These are phyloP conservation scores for Scomber colias DNA, from an alignment of 2,113 vertebrate species.

Conservation along the genomic window DNA sequence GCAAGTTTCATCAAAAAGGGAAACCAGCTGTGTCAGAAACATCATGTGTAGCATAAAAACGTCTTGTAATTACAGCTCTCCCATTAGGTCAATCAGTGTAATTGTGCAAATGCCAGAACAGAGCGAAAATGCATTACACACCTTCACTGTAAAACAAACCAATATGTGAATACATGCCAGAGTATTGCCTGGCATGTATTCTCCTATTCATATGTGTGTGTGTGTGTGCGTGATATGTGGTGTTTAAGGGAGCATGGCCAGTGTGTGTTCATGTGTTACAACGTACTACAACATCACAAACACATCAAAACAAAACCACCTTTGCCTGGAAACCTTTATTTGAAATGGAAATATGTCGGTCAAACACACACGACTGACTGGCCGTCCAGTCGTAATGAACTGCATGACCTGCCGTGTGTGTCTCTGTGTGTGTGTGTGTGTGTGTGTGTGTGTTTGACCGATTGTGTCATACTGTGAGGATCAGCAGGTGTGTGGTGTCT, in stretches of 20 bases:
- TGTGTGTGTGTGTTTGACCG: slow-evolving; percentile 40
- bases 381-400: slow-evolving; percentile 53
- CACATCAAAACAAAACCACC: neutral
- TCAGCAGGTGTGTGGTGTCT: slow-evolving; percentile 66
- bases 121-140: slow-evolving; percentile 16
- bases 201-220: neutral
- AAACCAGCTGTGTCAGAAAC: slow-evolving; percentile 10
- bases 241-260: neutral
- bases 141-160: slow-evolving; percentile 21
- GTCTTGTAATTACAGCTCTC: slow-evolving; percentile 22
- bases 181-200: neutral
- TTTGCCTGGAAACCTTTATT: slow-evolving; percentile 28
- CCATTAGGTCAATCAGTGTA: slow-evolving; percentile 46
- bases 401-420: slow-evolving; percentile 32
- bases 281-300: neutral
- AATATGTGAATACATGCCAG: slow-evolving; percentile 18
- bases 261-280: neutral
- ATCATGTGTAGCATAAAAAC: slow-evolving; percentile 17
- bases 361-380: slow-evolving; percentile 33
- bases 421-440: slow-evolving; percentile 11
- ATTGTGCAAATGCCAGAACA: slow-evolving; percentile 15
- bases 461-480: slow-evolving; percentile 54
- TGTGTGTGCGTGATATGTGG: neutral
- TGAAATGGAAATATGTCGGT: slow-evolving; percentile 25
- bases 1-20: slow-evolving; percentile 15